Evolutionary conservation across 2,113 vertebrate species (phyloP).

Genomic region (Ctenomys sociabilis): DNA sequence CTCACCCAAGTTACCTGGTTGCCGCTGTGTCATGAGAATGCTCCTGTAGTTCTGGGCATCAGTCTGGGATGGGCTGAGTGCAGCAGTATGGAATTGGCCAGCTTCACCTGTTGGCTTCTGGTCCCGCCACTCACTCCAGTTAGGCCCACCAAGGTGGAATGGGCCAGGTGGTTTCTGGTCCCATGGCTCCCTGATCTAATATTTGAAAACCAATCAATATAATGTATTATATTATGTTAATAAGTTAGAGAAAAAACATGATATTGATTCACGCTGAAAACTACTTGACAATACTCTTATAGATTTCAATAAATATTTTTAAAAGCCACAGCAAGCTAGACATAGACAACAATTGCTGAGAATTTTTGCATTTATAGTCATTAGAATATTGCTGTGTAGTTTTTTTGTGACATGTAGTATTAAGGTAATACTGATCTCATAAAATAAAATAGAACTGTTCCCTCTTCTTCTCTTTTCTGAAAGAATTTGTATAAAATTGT

Average conservation of each 20-base stretch:
- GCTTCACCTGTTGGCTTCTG: too few relatives aligned
- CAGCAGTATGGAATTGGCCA: too few relatives aligned
- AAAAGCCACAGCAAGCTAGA: background rate
- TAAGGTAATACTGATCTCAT: background rate
- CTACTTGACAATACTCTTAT: background rate
- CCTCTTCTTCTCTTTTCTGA: background rate
- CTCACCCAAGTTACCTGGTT: too few relatives aligned
- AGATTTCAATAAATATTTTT: background rate
- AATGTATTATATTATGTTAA: slow-evolving; percentile 6
- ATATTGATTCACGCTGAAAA: background rate
- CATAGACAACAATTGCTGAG: background rate
- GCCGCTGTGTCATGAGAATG: too few relatives aligned
- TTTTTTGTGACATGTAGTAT: background rate
- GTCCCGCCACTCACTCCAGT: too few relatives aligned
- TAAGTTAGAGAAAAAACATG: background rate
- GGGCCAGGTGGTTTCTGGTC: too few relatives aligned
- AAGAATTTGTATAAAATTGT: background rate
- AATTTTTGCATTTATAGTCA: background rate
- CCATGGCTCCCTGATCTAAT: background rate
- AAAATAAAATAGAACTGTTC: slow-evolving; percentile 17
- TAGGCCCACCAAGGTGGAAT: too few relatives aligned
- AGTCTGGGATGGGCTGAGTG: too few relatives aligned
- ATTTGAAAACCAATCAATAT: background rate
- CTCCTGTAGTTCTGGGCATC: too few relatives aligned
- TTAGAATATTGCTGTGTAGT: background rate